phyloP scores from a whole-genome alignment of 2,888 invertebrate genomes.

The Drosophila meridionalis region DNA sequence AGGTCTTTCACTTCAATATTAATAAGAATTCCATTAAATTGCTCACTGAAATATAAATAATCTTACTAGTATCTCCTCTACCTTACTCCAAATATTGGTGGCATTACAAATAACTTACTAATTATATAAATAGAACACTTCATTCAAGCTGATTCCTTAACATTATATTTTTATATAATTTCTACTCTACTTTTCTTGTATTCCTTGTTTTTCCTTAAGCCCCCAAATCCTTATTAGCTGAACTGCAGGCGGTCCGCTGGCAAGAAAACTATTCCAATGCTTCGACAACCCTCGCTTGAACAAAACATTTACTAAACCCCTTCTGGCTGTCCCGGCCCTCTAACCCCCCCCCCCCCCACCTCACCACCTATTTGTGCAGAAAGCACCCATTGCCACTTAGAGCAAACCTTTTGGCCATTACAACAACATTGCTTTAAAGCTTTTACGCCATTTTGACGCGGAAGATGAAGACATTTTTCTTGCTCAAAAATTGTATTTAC shows the following conservation, averaged over 20 bases:
- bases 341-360: background rate
- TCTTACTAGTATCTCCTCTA: too few relatives aligned
- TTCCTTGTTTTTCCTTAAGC: background rate
- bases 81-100: too few relatives aligned
- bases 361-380: constrained; percentile 10
- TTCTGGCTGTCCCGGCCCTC: background rate
- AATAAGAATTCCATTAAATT: too few relatives aligned
- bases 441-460: constrained; percentile 52
- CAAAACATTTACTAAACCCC: constrained; percentile 26
- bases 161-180: background rate
- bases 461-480: constrained; percentile 76
- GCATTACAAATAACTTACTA: background rate
- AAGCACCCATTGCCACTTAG: constrained; percentile 73
- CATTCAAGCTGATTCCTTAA: background rate
- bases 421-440: constrained; percentile 30
- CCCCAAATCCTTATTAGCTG: constrained; percentile 12
- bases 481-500: constrained; percentile 76
- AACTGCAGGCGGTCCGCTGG: constrained; percentile 3
- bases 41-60: too few relatives aligned
- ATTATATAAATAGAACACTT: too few relatives aligned
- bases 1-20: too few relatives aligned
- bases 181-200: background rate
- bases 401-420: constrained; percentile 62
- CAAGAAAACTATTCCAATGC: constrained; percentile 10
- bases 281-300: constrained; percentile 28